Evolutionary conservation across 2,797 vertebrate species (phyloP).

Genomic region (Gallirallus australis): DNA sequence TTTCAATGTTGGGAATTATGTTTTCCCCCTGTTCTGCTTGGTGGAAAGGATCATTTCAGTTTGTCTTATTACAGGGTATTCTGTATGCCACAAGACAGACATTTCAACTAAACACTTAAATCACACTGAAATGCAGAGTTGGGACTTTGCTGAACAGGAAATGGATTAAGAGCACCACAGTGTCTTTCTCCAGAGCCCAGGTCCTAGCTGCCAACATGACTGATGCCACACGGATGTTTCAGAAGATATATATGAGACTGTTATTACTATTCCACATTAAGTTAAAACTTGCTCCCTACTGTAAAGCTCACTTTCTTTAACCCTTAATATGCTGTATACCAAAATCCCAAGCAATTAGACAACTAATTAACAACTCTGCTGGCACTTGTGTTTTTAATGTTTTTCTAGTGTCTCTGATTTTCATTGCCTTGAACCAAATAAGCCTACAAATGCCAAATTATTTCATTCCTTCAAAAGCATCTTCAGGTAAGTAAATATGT

Average conservation of each 20-base stretch:
- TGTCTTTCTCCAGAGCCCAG: not conserved
- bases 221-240: accelerated
- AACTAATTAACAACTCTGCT: not conserved
- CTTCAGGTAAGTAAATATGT: not conserved
- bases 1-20: not conserved
- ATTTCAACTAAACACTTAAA: not conserved
- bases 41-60: not conserved
- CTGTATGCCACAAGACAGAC: not conserved
- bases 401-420: not conserved
- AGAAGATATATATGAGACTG: not conserved
- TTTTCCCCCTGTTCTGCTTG: not conserved
- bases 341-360: not conserved
- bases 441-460: not conserved
- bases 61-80: not conserved
- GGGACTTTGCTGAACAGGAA: not conserved
- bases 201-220: not conserved
- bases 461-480: not conserved
- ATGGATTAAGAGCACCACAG: not conserved
- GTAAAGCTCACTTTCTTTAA: not conserved
- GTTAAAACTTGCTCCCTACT: not conserved
- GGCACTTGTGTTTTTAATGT: not conserved
- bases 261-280: not conserved
- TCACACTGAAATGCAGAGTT: not conserved
- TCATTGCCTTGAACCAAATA: not conserved
- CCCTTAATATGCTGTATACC: not conserved